Base-by-base conservation (phyloP, 2,797 vertebrate genomes). In the Esox lucius region DNA sequence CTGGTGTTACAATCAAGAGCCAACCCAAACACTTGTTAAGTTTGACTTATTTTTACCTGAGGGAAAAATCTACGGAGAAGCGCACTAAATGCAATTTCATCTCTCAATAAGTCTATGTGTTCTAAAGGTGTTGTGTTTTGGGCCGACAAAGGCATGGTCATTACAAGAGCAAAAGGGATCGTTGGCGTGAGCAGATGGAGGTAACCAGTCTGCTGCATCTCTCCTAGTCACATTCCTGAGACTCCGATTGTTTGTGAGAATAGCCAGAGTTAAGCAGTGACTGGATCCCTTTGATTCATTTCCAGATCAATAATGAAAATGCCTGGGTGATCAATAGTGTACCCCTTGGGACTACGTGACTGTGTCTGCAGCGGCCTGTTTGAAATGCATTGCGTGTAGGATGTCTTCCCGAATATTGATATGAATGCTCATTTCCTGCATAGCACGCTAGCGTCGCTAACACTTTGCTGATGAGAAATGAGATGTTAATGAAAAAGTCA, bases 391-490 rank as follows among this genome's bases (percentile, higher is more conserved):
- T 80, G 82, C 83, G 83, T 79, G 81, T 62, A 72, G 73, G 75
- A 80, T 71, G 83, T 82, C 85, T 79, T 74, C 74, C 48, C 42
- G 84, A 85, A 85, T 91, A 89, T 91, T 88, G 88, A 90, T 86
- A 86, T 68, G 78, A 83, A 79, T 39, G 70, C 85, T 91, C 87
- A 90, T 93, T 92, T 94, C 91, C 92, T 91, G 86, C 74, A 70
- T 64, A 65, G 66, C 28, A 15, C 24, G 28, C n/a, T 61, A 61
- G 56, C 56, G 56, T 61, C 73, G 51, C 71, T 68, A 28, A 75
- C 9, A 70, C 82, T 64, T 70, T 75, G 82, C 71, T 80, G 87
- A 84, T 71, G 67, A 74, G 67, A 74, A 72, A 39, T 53, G 78
- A 89, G 84, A 81, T 77, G 80, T 80, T 91, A 88, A 91, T 89